phyloP scores from a whole-genome alignment of 2,888 invertebrate species.

The Marronus borbonicus region DNA sequence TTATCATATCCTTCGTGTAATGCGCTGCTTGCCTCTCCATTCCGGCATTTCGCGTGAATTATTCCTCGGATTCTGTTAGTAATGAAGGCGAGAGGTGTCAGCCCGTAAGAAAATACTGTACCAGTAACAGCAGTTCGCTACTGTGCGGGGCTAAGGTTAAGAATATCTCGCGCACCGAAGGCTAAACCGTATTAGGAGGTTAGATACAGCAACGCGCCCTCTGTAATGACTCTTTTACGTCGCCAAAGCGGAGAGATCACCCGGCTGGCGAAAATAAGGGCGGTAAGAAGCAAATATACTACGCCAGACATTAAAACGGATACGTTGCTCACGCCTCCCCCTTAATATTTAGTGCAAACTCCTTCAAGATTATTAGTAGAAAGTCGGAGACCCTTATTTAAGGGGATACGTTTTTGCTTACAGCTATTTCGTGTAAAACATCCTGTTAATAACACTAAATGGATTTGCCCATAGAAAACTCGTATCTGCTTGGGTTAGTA shows the following conservation, averaged over 20 bases:
- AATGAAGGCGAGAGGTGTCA: conserved; percentile 59
- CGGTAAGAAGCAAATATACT: conserved; percentile 29
- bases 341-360: conserved; percentile 50
- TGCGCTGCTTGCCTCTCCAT: conserved; percentile 62
- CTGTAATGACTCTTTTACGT: conserved; percentile 15
- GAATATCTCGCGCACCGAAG: conserved; percentile 3
- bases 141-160: conserved; percentile 16
- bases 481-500: conserved; percentile 28
- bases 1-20: conserved; percentile 63
- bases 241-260: conserved; percentile 9
- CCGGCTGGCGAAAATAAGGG: conserved; percentile 27
- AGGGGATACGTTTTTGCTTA: conserved; percentile 50
- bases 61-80: conserved; percentile 61
- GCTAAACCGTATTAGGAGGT: conserved; percentile 28
- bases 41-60: conserved; percentile 60
- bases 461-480: conserved; percentile 41
- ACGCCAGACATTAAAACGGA: conserved; percentile 33
- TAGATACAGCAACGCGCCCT: conserved; percentile 13
- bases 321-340: conserved; percentile 31
- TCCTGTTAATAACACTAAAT: conserved; percentile 45
- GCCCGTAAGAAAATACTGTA: conserved; percentile 59
- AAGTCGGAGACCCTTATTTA: conserved; percentile 47
- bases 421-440: conserved; percentile 44
- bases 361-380: conserved; percentile 51
- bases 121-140: conserved; percentile 40